Conservation (phyloP, 2,888 invertebrate species). For the Nyleta sp. region DNA sequence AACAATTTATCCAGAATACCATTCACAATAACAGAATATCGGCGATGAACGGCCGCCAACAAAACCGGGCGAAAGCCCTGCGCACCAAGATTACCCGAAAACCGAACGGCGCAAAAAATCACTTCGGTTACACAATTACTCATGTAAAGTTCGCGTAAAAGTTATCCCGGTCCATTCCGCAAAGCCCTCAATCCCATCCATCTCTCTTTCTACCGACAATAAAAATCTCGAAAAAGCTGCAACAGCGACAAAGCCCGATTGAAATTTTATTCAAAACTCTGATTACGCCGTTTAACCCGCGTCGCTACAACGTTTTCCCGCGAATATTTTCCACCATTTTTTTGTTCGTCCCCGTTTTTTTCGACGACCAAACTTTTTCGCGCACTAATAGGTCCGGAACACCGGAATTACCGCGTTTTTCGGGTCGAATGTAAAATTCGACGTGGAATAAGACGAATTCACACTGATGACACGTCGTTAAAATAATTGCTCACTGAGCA, state of each 20-base stretch:
- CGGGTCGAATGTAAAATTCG: too few species aligned
- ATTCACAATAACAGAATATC: background rate
- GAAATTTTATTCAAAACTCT: constrained; percentile 53
- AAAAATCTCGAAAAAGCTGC: constrained; percentile 35
- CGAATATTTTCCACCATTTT: too few species aligned
- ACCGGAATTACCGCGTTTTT: too few species aligned
- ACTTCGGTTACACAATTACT: constrained; percentile 38
- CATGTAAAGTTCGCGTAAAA: constrained; percentile 47
- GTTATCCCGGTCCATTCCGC: constrained; percentile 48
- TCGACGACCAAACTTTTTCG: too few species aligned
- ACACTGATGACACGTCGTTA: too few species aligned
- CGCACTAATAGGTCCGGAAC: too few species aligned
- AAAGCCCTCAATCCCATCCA: constrained; percentile 38
- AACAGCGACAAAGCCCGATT: constrained; percentile 44
- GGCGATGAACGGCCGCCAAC: background rate
- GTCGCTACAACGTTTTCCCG: too few species aligned
- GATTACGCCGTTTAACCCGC: constrained; percentile 44
- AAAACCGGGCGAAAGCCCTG: background rate
- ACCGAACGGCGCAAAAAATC: constrained; percentile 24
- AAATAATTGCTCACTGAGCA: too few species aligned
- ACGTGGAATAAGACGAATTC: too few species aligned
- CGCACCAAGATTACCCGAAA: constrained; percentile 21
- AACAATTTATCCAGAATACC: too few species aligned
- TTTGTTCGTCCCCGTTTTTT: too few species aligned
- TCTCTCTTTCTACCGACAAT: constrained; percentile 33